Conservation (phyloP, 2,113 vertebrate species). For the Gasterosteus aculeatus region DNA sequence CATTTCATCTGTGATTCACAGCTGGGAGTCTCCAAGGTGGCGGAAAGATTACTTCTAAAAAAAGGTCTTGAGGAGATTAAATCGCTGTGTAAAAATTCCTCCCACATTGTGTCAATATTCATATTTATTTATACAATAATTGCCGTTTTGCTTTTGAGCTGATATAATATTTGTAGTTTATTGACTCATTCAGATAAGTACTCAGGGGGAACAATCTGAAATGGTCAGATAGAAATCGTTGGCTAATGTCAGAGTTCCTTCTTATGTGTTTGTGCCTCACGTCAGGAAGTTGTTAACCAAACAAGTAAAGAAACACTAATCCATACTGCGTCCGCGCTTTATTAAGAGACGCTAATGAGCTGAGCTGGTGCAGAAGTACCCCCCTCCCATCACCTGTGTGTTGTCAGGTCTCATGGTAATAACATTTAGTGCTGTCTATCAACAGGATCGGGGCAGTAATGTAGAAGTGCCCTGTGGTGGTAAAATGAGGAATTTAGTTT, state of each 20-base stretch:
- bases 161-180: conserved; percentile 15
- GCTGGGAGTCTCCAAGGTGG: conserved; percentile 7
- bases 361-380: conserved; percentile 15
- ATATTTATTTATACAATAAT: conserved; percentile 36
- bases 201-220: conserved; percentile 26
- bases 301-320: conserved; percentile 26
- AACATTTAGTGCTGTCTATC: conserved; percentile 17
- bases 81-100: conserved; percentile 18
- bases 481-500: neutral
- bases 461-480: neutral
- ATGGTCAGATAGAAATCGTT: conserved; percentile 20
- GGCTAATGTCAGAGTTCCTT: conserved; percentile 17
- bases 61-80: conserved; percentile 34
- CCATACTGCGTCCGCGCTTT: conserved; percentile 40
- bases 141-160: conserved; percentile 16
- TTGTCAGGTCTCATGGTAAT: conserved; percentile 23
- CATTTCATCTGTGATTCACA: conserved; percentile 62
- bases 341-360: conserved; percentile 51
- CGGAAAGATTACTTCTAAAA: conserved; percentile 25
- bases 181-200: conserved; percentile 18
- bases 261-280: conserved; percentile 16
- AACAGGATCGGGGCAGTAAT: conserved; percentile 6
- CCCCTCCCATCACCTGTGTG: conserved; percentile 23
- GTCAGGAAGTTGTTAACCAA: conserved; percentile 22
- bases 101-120: neutral